phyloP scores from a whole-genome alignment of 2,797 vertebrate species.

The Rhinogobio ventralis region DNA sequence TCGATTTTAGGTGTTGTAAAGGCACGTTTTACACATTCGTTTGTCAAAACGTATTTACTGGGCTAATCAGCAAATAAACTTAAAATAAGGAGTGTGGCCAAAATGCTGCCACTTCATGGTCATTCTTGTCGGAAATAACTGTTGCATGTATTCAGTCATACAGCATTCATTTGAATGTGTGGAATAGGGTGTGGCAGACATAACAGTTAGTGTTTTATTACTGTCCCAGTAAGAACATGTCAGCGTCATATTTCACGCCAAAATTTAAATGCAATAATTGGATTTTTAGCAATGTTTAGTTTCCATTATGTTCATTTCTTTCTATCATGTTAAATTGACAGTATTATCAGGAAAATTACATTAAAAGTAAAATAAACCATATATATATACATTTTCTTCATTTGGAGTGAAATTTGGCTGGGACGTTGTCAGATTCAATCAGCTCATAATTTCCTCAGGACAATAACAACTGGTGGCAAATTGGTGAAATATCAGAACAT shows the following conservation, averaged over 20 bases:
- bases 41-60: not conserved
- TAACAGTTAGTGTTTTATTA: not conserved
- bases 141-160: constrained; percentile 3
- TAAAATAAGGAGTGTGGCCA: constrained; percentile 7
- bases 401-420: not conserved
- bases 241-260: not conserved
- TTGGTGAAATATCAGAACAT: constrained; percentile 24
- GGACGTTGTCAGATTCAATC: not conserved
- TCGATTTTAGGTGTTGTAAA: not conserved
- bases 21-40: constrained; percentile 10
- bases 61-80: constrained; percentile 30
- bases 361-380: too few relatives aligned
- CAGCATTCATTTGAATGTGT: constrained; percentile 4
- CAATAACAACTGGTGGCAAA: constrained; percentile 30
- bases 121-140: not conserved
- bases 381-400: not conserved
- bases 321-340: not conserved
- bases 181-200: not conserved
- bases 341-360: not conserved
- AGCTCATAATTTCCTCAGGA: not conserved
- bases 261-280: not conserved
- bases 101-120: not conserved
- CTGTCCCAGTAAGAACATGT: not conserved
- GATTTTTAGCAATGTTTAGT: not conserved
- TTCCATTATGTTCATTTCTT: not conserved